Conservation (phyloP, 2,888 invertebrate species). For the Noctua comes region DNA sequence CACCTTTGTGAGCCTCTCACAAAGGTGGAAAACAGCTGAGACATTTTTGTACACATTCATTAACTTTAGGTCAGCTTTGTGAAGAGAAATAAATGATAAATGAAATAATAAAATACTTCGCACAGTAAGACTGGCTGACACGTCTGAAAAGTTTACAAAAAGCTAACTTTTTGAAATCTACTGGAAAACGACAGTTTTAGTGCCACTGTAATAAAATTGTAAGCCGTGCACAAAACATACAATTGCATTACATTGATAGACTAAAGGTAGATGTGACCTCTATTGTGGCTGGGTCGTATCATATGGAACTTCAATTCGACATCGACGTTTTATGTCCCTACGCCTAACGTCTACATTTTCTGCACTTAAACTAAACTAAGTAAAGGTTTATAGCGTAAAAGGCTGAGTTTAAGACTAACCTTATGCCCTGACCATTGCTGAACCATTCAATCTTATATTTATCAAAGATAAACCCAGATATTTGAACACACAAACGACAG, state of each 20-base stretch:
- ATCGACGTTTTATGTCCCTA: slow-evolving; percentile 34
- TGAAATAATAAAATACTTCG: background rate
- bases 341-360: slow-evolving; percentile 29
- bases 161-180: background rate
- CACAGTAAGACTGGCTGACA: background rate
- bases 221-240: background rate
- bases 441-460: background rate
- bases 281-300: background rate
- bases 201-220: background rate
- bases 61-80: background rate
- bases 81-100: background rate
- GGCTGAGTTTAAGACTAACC: background rate
- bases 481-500: background rate
- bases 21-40: background rate
- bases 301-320: slow-evolving; percentile 31
- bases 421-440: background rate
- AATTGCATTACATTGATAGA: background rate
- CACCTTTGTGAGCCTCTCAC: background rate
- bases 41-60: background rate
- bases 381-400: slow-evolving; percentile 24
- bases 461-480: background rate
- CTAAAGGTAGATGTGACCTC: background rate
- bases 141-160: background rate
- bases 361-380: slow-evolving; percentile 17
- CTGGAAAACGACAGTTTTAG: slow-evolving; percentile 11